Conservation (phyloP, 64 coral and sea anemone genomes). For the Actinia equina region DNA sequence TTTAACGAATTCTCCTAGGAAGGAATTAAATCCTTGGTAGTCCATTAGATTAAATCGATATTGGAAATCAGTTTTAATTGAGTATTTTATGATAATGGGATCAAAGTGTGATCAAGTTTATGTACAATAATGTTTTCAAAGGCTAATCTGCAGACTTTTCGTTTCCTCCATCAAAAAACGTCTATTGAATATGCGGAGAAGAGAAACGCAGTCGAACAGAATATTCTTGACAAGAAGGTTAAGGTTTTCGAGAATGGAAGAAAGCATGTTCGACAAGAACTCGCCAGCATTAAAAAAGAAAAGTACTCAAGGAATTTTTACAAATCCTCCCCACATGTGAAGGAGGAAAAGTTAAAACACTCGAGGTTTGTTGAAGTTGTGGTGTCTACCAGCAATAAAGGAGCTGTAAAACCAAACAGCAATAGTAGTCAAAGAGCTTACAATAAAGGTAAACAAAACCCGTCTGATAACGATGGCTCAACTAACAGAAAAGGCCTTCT, state of each 20-base stretch:
- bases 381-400: neutral
- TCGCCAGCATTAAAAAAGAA: neutral
- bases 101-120: neutral
- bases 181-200: neutral
- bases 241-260: neutral
- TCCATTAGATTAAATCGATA: neutral
- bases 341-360: neutral
- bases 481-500: neutral
- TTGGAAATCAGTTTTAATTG: neutral
- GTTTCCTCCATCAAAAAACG: neutral
- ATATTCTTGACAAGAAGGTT: conserved; percentile 1
- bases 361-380: neutral
- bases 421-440: neutral
- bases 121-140: neutral
- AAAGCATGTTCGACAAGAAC: neutral
- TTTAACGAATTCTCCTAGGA: neutral
- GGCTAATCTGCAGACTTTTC: neutral
- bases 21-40: neutral
- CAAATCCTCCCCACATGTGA: neutral
- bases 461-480: neutral
- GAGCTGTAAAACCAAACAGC: neutral
- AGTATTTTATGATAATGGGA: neutral
- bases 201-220: conserved; percentile 8
- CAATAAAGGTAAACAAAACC: neutral
- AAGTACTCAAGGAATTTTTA: conserved; percentile 15